Base-by-base conservation (phyloP, 2,888 invertebrate species). In the Carpatolechia fugitivella region DNA sequence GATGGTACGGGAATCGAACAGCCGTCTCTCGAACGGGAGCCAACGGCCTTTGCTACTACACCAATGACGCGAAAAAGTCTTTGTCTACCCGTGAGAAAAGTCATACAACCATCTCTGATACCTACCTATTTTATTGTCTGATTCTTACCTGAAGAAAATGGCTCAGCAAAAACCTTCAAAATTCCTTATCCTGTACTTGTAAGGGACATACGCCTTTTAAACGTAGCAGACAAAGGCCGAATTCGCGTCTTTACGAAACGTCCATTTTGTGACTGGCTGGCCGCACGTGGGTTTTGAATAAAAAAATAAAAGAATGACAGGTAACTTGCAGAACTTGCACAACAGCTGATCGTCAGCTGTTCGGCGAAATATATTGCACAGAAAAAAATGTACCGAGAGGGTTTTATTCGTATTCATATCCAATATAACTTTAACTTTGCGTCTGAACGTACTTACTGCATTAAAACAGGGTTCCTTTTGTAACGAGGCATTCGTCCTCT, bases 81-180 rank as follows among this genome's bases (percentile, higher is more conserved):
- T n/a, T n/a, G n/a, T n/a, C n/a, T n/a, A n/a, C n/a, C n/a, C n/a
- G n/a, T n/a, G n/a, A n/a, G n/a, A n/a, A n/a, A n/a, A n/a, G n/a
- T n/a, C n/a, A n/a, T n/a, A n/a, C n/a, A n/a, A n/a, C n/a, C n/a
- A n/a, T n/a, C n/a, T n/a, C n/a, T n/a, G n/a, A n/a, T n/a, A n/a
- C n/a, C n/a, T n/a, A n/a, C n/a, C n/a, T n/a, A n/a, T n/a, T n/a
- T n/a, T n/a, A n/a, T n/a, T n/a, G n/a, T n/a, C n/a, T n/a, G n/a
- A n/a, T n/a, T n/a, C n/a, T n/a, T n/a, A n/a, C n/a, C n/a, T 59
- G 59, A 58, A 66, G 63, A 60, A 66, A 65, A 66, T 63, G 59
- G 46, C 18, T 58, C 60, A 56, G 54, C 16, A 41, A 41, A 20
- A 3, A 11, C 0, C 14, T 10, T 38, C 18, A 11, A 18, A 20